Conservation (phyloP, 2,888 invertebrate species). For the Cloeon dipterum region DNA sequence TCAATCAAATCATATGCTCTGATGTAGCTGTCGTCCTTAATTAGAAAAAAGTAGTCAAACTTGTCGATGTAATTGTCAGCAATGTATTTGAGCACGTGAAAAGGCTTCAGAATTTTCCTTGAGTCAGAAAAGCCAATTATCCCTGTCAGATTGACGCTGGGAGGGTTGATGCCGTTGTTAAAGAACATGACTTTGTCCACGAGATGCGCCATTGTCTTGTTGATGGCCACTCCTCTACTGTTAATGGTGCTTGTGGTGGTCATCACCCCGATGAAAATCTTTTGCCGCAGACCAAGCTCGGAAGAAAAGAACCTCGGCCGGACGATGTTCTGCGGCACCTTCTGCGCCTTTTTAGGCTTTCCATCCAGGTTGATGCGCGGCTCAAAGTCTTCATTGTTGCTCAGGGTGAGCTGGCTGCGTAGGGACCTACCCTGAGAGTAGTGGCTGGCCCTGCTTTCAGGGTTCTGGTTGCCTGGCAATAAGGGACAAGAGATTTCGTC, state of each 20-base stretch:
- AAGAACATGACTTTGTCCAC: constrained; percentile 69
- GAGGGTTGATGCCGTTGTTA: constrained; percentile 26
- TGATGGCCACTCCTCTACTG: constrained; percentile 57
- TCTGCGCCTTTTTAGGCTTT: constrained; percentile 21
- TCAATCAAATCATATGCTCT: constrained; percentile 52
- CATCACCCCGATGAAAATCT: constrained; percentile 67
- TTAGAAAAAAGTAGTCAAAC: constrained; percentile 80
- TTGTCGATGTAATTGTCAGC: constrained; percentile 71
- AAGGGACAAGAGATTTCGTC: constrained; percentile 12
- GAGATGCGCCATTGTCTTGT: constrained; percentile 63
- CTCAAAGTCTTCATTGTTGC: constrained; percentile 18
- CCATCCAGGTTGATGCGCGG: constrained; percentile 22
- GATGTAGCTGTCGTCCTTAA: constrained; percentile 64
- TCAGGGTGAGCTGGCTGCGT: constrained; percentile 3
- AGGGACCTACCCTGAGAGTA: constrained; percentile 9
- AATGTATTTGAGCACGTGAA: constrained; percentile 74
- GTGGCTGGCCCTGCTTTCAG: constrained; percentile 5
- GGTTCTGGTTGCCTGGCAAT: constrained; percentile 6
- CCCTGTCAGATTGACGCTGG: constrained; percentile 23
- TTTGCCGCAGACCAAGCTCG: constrained; percentile 79
- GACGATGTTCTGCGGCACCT: constrained; percentile 34
- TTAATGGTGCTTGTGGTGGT: constrained; percentile 50
- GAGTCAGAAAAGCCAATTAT: constrained; percentile 76
- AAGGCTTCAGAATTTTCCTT: constrained; percentile 48
- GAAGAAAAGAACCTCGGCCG: constrained; percentile 87